Conservation (phyloP, 2,888 invertebrate genomes). For the Parasteatoda lunata region DNA sequence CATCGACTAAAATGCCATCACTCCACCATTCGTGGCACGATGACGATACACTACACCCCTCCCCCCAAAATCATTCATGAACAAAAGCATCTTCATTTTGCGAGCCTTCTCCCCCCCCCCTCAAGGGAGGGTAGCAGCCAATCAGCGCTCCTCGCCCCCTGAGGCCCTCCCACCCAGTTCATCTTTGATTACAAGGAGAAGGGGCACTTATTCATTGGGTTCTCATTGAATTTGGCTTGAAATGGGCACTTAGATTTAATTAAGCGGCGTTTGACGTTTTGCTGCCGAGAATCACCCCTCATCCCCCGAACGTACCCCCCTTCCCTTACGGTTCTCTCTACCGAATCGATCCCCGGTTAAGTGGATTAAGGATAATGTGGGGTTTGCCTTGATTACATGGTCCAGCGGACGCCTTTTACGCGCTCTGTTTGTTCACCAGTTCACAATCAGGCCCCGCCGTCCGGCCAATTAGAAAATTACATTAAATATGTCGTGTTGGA, state of each 20-base stretch:
- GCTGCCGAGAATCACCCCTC: slow-evolving; percentile 23
- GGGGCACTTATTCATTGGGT: slow-evolving; percentile 61
- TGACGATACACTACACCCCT: slow-evolving; percentile 13
- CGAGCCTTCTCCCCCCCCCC: slow-evolving; percentile 11
- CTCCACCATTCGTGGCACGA: slow-evolving; percentile 53
- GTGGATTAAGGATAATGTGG: slow-evolving; percentile 69
- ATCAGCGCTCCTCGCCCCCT: slow-evolving; percentile 49
- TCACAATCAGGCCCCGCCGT: slow-evolving; percentile 66
- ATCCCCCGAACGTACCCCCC: not conserved
- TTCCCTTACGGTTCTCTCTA: not conserved
- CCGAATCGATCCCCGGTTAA: slow-evolving; percentile 50
- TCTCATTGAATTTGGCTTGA: slow-evolving; percentile 66
- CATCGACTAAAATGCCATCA: slow-evolving; percentile 66
- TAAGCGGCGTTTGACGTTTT: slow-evolving; percentile 70
- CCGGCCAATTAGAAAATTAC: slow-evolving; percentile 70
- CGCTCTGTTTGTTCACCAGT: slow-evolving; percentile 60
- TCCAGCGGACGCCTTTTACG: slow-evolving; percentile 47
- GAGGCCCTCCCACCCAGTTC: slow-evolving; percentile 27
- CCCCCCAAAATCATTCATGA: slow-evolving; percentile 12
- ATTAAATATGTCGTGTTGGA: slow-evolving; percentile 70
- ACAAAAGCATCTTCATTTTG: slow-evolving; percentile 39
- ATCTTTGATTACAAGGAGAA: slow-evolving; percentile 66
- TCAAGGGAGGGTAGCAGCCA: slow-evolving; percentile 35
- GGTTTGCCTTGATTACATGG: slow-evolving; percentile 68
- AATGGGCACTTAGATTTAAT: slow-evolving; percentile 70